These are phyloP conservation scores for Gymnopithys bicolor DNA, from an alignment of 2,797 vertebrate species.

Conservation along the genomic window DNA sequence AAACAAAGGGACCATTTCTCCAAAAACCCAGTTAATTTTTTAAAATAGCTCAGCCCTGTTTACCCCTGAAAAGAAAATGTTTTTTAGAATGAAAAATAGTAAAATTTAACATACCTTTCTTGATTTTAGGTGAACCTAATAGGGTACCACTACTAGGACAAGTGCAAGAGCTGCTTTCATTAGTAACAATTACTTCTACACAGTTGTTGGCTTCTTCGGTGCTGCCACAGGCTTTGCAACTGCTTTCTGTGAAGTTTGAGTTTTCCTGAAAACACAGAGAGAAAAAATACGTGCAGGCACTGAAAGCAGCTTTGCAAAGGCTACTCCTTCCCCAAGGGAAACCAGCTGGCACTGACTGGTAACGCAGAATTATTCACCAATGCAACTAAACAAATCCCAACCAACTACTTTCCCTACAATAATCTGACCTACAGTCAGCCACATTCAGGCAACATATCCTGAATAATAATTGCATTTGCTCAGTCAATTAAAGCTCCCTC, in stretches of 20 bases:
- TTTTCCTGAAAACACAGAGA: slow-evolving; percentile 78
- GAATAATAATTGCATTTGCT: neutral
- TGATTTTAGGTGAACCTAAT: slow-evolving; percentile 86
- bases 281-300: neutral
- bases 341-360: neutral
- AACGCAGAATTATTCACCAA: neutral
- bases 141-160: slow-evolving; percentile 84
- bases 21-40: neutral
- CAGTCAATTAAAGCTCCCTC: neutral
- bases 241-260: slow-evolving; percentile 81
- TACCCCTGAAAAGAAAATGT: neutral
- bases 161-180: slow-evolving; percentile 84
- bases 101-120: slow-evolving; percentile 83
- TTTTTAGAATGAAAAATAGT: neutral
- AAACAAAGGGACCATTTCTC: neutral
- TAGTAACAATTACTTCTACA: slow-evolving; percentile 83
- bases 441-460: neutral
- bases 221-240: slow-evolving; percentile 88
- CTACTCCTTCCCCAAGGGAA: neutral
- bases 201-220: slow-evolving; percentile 78
- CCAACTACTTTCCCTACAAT: neutral
- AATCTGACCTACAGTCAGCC: neutral
- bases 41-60: neutral
- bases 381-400: neutral
- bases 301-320: neutral